Evolutionary conservation across 2,113 vertebrate species (phyloP), one percentile per base, ranked within the genome.

Genomic region (Takifugu bimaculatus): DNA sequence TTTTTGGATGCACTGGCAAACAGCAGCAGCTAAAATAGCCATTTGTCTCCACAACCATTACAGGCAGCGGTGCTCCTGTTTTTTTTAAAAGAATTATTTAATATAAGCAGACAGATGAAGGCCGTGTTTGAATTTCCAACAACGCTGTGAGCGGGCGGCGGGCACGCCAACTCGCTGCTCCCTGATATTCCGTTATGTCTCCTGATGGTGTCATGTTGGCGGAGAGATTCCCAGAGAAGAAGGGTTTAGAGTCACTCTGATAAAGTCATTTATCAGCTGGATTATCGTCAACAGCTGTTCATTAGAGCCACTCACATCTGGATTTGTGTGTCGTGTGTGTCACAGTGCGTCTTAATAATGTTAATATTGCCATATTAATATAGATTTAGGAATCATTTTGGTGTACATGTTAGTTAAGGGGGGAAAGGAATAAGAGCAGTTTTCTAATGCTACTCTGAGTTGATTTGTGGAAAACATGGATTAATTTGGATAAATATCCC

Each of bases 241-340:
- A 60, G 55, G 76, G 62, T 72, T 48, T 77, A 73, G 84, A 63
- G 73, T 76, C 65, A 25, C 61, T 71, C 83, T 11, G 35, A 39
- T 81, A 80, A 70, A 83, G 80, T 80, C 81, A 78, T 80, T 83
- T 80, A 85, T 87, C 75, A 63, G 54, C 54, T 74, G 80, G 83
- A 87, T 88, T 87, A 82, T 86, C 60, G 57, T 76, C 72, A 87
- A 63, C 78, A 82, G 74, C 75, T 82, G 82, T 77, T 82, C 79
- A 85, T 83, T 88, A 85, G 47, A 83, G 71, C 65, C 78, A 67
- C 57, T 79, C 78, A 82, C 81, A 82, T 85, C 78, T 87, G 83
- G 74, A 83, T 84, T 84, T 85, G 80, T 68, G 7, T 68, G 68
- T 63, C 68, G 84, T 85, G 85, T 80, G 70, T 78, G 79, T 85